Evolutionary conservation across 2,888 invertebrate species (phyloP), one percentile per base, ranked within the genome.

Genomic region (Leptopilina syphax): DNA sequence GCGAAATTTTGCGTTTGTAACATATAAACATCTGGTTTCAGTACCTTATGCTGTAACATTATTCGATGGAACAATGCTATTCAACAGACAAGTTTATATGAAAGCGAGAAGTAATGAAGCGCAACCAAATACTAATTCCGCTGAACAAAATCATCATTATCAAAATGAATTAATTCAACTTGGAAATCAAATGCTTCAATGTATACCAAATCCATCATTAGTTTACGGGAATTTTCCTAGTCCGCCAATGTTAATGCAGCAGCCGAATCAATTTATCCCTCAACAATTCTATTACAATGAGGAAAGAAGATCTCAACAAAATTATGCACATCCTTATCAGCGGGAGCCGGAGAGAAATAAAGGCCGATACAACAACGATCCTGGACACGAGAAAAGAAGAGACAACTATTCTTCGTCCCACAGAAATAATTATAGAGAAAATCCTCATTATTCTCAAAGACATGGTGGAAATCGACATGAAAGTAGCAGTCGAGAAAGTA

Each of bases 1-100:
- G 84, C 95, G 95, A 84, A 93, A 93, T 83, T 98, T 95, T 91
- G 97, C 95, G 2, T 98, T 98, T 88, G 93, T 98, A 50, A 96
- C 95, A 1, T 97, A 95, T 88, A 94, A 95, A 86, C 96, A 97
- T 89, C 93, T 93, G 85, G 93, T 94, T 77, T 96, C 97, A 0
- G 96, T 97, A 0, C 94, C 94, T 0, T 98, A 97, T 89, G 96
- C 96, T 0, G 89, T 96, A n/a, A 93, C 94, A 54, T 92, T 97
- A 60, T 95, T 96, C 85, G 94, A 95, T 65, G 96, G 96, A 0
- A 95, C 96, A 1, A 90, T 92, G 1, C 89, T 97, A 13, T 97
- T 93, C 89, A 95, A 95, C 81, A 94, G 94, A 83, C 92, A 93
- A 54, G 84, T 96, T 44, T 91, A 92, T 47, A 90, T 96, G 47